These are phyloP conservation scores for Drosophila pseudoobscura DNA, from an alignment of 1,140 invertebrate genomes.

Conservation along the genomic window DNA sequence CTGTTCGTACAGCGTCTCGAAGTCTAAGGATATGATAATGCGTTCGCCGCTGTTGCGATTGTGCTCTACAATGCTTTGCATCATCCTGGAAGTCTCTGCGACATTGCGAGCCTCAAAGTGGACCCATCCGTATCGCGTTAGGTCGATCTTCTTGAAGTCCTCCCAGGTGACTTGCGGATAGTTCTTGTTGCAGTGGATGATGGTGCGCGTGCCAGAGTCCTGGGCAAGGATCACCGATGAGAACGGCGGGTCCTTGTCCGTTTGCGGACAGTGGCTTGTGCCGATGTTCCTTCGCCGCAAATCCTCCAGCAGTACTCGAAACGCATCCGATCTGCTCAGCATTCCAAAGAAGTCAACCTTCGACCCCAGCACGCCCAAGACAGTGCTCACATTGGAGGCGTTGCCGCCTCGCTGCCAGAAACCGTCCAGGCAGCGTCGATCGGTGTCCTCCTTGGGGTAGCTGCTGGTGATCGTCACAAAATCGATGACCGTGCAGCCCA, in stretches of 20 bases:
- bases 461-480: constrained; percentile 84
- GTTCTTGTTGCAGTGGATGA: constrained; percentile 87
- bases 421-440: constrained; percentile 85
- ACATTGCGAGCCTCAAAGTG: constrained; percentile 89
- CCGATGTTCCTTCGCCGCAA: constrained; percentile 85
- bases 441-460: constrained; percentile 85
- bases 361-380: constrained; percentile 86
- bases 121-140: constrained; percentile 87
- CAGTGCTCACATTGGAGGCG: constrained; percentile 88
- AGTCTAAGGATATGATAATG: constrained; percentile 87
- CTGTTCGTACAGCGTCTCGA: constrained; percentile 85
- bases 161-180: constrained; percentile 86
- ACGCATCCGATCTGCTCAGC: constrained; percentile 83
- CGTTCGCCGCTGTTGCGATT: constrained; percentile 74
- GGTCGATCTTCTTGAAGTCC: constrained; percentile 85
- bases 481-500: constrained; percentile 85
- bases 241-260: constrained; percentile 82
- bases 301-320: constrained; percentile 85
- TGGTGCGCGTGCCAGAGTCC: constrained; percentile 86
- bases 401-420: constrained; percentile 89
- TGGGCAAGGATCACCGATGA: constrained; percentile 85
- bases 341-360: constrained; percentile 86
- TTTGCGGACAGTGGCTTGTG: constrained; percentile 83
- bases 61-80: constrained; percentile 85
- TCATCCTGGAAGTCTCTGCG: constrained; percentile 85